Evolutionary conservation across 53 echinoderm and acorn worm genomes (phyloP).

Genomic region (Actinopyga echinites): DNA sequence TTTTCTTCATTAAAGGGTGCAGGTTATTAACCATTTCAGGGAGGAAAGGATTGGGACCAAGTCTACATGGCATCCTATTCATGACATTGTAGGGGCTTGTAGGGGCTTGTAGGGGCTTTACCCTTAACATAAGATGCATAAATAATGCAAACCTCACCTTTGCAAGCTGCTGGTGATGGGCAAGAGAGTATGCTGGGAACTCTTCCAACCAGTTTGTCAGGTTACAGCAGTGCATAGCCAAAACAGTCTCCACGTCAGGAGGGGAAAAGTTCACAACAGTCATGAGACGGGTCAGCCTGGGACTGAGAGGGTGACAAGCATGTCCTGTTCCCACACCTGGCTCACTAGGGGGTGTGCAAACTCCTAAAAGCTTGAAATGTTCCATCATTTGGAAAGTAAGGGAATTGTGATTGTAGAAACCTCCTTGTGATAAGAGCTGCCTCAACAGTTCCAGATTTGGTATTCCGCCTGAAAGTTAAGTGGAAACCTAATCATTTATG

Average conservation of each 20-base stretch:
- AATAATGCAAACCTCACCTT: slow-evolving; percentile 51
- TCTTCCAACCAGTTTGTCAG: slow-evolving; percentile 93
- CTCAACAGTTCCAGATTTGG: slow-evolving; percentile 85
- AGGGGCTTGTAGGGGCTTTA: too few species aligned
- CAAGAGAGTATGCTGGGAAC: slow-evolving; percentile 91
- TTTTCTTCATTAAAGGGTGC: too few species aligned
- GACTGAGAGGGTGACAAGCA: slow-evolving; percentile 62
- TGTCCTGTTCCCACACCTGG: slow-evolving; percentile 74
- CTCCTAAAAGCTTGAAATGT: slow-evolving; percentile 68
- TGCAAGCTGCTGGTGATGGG: slow-evolving; percentile 82
- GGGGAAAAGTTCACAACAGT: slow-evolving; percentile 69
- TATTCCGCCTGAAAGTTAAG: slow-evolving; percentile 57
- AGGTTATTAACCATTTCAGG: too few species aligned
- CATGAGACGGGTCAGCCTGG: slow-evolving; percentile 69
- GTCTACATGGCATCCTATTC: too few species aligned
- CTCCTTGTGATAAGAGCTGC: slow-evolving; percentile 69
- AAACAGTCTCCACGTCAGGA: slow-evolving; percentile 56
- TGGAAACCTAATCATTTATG: neutral
- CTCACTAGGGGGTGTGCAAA: slow-evolving; percentile 63
- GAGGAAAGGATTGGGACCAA: too few species aligned
- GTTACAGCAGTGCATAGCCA: slow-evolving; percentile 59
- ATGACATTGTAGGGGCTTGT: too few species aligned
- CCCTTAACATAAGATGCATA: too few species aligned
- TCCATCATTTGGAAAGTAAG: slow-evolving; percentile 76
- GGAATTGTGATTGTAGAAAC: slow-evolving; percentile 73